A percentile compares a stretch with the other conserved stretches of the same genome.
Conservation (phyloP, 2,888 invertebrate species). For the Diadegma fenestrale region DNA sequence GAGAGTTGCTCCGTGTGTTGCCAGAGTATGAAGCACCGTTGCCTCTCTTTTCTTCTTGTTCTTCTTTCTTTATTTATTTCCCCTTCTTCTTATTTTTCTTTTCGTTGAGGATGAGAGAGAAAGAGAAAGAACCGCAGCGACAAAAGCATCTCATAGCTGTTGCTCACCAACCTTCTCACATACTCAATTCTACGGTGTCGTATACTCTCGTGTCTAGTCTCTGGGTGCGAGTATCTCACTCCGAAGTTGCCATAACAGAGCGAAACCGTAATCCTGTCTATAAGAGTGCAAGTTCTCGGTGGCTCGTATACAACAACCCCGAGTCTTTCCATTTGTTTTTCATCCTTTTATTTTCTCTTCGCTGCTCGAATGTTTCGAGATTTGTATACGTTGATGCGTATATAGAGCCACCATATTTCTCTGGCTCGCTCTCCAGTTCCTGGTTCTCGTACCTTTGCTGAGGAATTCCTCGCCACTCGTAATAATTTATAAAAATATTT, state of each 20-base stretch:
- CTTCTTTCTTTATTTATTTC: neutral
- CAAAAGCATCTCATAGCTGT: slow-evolving; percentile 50
- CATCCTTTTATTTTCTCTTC: neutral
- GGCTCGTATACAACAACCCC: neutral
- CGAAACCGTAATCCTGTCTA: slow-evolving; percentile 35
- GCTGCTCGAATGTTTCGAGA: neutral
- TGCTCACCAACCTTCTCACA: slow-evolving; percentile 53
- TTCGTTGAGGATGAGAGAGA: slow-evolving; percentile 16
- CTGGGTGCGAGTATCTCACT: slow-evolving; percentile 28
- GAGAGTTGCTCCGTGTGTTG: slow-evolving; percentile 43
- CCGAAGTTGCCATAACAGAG: slow-evolving; percentile 38
- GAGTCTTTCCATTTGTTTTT: neutral
- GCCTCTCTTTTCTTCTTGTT: slow-evolving; percentile 41
- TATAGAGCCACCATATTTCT: neutral
- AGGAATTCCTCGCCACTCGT: slow-evolving; percentile 13
- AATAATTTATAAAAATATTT: slow-evolving; percentile 26
- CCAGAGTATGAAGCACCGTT: slow-evolving; percentile 61
- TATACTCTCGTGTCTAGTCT: slow-evolving; percentile 22
- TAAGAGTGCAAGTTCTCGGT: slow-evolving; percentile 26
- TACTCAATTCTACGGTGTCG: slow-evolving; percentile 41
- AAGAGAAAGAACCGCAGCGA: slow-evolving; percentile 25
- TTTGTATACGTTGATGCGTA: slow-evolving; percentile 13
- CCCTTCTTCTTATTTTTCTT: neutral
- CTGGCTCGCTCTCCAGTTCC: slow-evolving; percentile 2
- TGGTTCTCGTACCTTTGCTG: neutral